Base-by-base conservation (phyloP, 2,113 vertebrate species). In the Cynocephalus volans region DNA sequence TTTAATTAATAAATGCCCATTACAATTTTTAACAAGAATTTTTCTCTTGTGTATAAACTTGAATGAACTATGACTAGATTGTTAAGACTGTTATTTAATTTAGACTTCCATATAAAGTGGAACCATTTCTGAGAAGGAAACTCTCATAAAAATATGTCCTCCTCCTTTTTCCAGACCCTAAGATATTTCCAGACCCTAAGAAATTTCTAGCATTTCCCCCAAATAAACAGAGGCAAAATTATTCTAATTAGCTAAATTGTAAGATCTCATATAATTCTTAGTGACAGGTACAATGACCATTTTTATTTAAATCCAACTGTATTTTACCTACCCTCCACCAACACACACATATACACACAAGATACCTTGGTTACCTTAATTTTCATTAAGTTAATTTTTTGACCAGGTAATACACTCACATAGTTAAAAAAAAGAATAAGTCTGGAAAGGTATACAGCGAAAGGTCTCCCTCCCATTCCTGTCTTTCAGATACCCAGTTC, bases 171-270 rank as follows among this genome's bases (percentile, higher is more conserved):
- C 4, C 41, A 41, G 41, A 4, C 41, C 41, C 41, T 41, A 41
- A 41, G 41, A 41, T 3, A 41, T 41, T 82, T 90, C 69, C 24
- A 96, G 90, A 95, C 6, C 48, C 45, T 72, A 83, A 14, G 31
- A 77, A 12, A 91, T 79, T 65, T 52, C 41, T 23, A 67, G 26
- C 24, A 90, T 67, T 91, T 88, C 91, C 33, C 80, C 56, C 41
- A 67, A 95, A 97, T n/a, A 62, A 97, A 98, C 8, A 86, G 91
- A 94, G 58, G 52, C 23, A 90, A 98, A 96, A 67, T 88, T 77
- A 97, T 94, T 60, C 1, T 0, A 73, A 83, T 6, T 6, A 77
- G 73, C 80, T 94, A 96, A 88, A 96, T 95, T 64, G 41, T 93
- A 94, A 76, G 45, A 84, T 94, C 12, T 5, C 54, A 36, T 23